These are phyloP conservation scores for Perognathus longimembris DNA, from an alignment of 2,113 vertebrate species.

Conservation along the genomic window DNA sequence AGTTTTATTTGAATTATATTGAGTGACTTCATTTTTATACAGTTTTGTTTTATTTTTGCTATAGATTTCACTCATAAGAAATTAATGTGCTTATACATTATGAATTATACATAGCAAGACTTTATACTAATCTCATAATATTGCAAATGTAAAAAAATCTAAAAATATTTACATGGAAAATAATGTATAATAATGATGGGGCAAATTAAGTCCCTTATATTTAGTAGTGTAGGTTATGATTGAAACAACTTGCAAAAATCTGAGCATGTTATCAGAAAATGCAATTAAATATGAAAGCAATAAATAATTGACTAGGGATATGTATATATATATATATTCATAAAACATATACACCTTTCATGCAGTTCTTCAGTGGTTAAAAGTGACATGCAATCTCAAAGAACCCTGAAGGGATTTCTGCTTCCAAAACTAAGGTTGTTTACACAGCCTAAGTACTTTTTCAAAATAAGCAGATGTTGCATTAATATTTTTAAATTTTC, in stretches of 20 bases:
- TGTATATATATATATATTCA: neutral
- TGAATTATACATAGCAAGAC: neutral
- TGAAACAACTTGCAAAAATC: no score
- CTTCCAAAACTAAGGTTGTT: neutral
- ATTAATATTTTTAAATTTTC: neutral
- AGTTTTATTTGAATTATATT: neutral
- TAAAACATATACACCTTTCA: no score
- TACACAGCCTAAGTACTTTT: neutral
- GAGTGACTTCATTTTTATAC: neutral
- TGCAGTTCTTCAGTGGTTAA: neutral
- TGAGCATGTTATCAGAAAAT: neutral
- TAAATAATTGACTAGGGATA: neutral
- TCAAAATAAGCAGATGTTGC: neutral
- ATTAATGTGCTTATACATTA: neutral
- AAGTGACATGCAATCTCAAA: neutral
- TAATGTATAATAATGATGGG: neutral
- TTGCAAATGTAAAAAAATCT: neutral
- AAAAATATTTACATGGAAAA: neutral
- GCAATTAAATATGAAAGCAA: neutral
- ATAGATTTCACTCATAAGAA: neutral
- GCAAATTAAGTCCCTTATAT: no score
- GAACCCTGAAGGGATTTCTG: neutral
- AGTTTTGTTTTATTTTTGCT: neutral
- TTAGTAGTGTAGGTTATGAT: no score
- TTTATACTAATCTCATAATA: neutral